phyloP scores from a whole-genome alignment of 2,888 invertebrate species.

The Leptogaster cylindrica region DNA sequence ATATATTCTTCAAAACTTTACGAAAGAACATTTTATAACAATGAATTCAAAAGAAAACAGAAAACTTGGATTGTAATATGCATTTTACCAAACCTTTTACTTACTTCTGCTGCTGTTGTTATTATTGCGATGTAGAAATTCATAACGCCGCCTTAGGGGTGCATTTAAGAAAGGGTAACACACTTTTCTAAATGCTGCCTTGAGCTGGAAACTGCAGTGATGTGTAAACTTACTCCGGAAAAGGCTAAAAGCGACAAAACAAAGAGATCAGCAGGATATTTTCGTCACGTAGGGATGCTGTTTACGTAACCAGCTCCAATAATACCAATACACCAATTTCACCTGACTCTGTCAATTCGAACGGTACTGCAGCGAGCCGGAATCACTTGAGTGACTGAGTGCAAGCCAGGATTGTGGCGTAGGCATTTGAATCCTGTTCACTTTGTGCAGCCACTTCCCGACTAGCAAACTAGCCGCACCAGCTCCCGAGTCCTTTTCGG shows the following conservation, averaged over 20 bases:
- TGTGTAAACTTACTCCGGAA: slow-evolving; percentile 18
- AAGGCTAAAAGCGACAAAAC: neutral
- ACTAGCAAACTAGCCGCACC: neutral
- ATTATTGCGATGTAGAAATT: too few relatives aligned
- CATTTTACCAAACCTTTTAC: neutral
- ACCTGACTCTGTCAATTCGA: slow-evolving; percentile 18
- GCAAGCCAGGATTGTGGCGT: neutral
- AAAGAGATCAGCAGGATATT: neutral
- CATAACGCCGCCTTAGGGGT: too few relatives aligned
- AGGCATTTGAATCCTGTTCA: slow-evolving; percentile 35
- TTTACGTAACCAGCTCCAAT: slow-evolving; percentile 27
- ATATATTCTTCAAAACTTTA: too few relatives aligned
- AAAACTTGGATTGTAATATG: too few relatives aligned
- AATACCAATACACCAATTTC: too few relatives aligned
- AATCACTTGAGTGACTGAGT: neutral
- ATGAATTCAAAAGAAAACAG: too few relatives aligned
- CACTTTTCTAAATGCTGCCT: neutral
- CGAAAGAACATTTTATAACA: too few relatives aligned
- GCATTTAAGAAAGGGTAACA: too few relatives aligned
- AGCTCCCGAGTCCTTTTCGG: neutral
- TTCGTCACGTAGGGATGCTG: slow-evolving; percentile 16
- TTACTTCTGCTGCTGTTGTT: neutral
- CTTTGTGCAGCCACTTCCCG: slow-evolving; percentile 3
- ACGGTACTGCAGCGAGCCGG: neutral
- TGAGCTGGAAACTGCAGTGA: neutral